Evolutionary conservation across 1,140 invertebrate species (phyloP).

Genomic region (Drosophila kanapiae): DNA sequence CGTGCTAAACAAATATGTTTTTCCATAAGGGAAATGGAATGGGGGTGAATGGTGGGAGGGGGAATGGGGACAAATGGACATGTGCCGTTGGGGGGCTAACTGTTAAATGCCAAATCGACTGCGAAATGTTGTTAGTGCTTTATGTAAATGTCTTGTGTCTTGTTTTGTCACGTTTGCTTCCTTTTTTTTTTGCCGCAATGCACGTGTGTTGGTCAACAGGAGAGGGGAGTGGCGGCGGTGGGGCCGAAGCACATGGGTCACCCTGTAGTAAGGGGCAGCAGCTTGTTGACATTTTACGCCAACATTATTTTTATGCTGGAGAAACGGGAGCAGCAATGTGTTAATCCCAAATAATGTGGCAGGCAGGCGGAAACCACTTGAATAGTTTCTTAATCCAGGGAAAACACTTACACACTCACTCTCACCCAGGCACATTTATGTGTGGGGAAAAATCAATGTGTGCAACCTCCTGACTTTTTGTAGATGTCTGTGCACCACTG

Average conservation of each 20-base stretch:
- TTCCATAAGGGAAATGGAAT: conserved; percentile 20
- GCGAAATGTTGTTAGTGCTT: conserved; percentile 53
- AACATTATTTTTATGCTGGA: conserved; percentile 41
- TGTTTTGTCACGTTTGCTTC: conserved; percentile 40
- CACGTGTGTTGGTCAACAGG: conserved; percentile 25
- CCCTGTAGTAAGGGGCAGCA: conserved; percentile 29
- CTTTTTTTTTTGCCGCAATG: conserved; percentile 23
- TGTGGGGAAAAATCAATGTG: conserved; percentile 79
- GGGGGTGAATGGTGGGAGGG: conserved; percentile 8
- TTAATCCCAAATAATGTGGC: conserved; percentile 58
- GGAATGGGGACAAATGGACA: conserved; percentile 27
- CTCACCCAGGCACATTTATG: conserved; percentile 14
- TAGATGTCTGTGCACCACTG: conserved; percentile 42
- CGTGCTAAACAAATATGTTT: conserved; percentile 62
- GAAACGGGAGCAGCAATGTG: conserved; percentile 47
- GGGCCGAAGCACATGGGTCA: conserved; percentile 6
- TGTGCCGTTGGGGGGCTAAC: conserved; percentile 61
- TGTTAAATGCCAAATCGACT: conserved; percentile 74
- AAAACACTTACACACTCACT: conserved; percentile 22
- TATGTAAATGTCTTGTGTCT: conserved; percentile 38
- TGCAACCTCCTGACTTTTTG: conserved; percentile 49
- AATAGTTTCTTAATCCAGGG: conserved; percentile 33
- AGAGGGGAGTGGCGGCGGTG: neutral
- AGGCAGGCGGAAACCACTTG: conserved; percentile 62
- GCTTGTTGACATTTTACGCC: conserved; percentile 48